These are phyloP conservation scores for Pterobdella sp. DNA, from an alignment of 2,888 invertebrate species.

Conservation along the genomic window DNA sequence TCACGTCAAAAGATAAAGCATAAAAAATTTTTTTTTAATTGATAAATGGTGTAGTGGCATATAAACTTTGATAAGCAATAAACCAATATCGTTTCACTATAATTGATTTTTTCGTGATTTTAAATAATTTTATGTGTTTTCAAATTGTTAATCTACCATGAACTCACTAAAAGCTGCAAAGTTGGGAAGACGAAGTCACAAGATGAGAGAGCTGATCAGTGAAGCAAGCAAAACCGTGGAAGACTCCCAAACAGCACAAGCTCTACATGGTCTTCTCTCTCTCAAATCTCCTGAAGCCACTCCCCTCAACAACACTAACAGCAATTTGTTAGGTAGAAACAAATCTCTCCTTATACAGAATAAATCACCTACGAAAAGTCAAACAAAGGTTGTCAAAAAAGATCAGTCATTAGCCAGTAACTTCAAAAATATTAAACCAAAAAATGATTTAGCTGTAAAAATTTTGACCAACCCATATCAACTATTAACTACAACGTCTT, in stretches of 20 bases:
- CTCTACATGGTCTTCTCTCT: conserved; percentile 49
- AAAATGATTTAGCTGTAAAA: conserved; percentile 1
- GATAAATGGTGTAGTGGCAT: too few relatives aligned
- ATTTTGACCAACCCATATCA: neutral
- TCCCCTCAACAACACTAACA: conserved; percentile 23
- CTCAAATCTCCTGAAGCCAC: conserved; percentile 42
- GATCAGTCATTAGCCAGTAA: neutral
- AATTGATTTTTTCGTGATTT: neutral
- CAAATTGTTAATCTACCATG: neutral
- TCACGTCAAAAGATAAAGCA: too few relatives aligned
- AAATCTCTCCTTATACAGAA: conserved; percentile 25
- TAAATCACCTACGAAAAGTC: neutral
- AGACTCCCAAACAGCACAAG: conserved; percentile 50
- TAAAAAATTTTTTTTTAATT: too few relatives aligned
- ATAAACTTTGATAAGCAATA: too few relatives aligned
- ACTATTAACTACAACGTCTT: neutral
- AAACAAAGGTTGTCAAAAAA: conserved; percentile 21
- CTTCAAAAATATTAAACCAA: conserved; percentile 31
- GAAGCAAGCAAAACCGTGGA: conserved; percentile 46
- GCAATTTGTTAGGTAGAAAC: conserved; percentile 34
- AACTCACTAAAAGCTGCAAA: conserved; percentile 45
- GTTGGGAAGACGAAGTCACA: conserved; percentile 48
- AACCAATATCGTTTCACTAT: too few relatives aligned
- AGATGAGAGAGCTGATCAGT: conserved; percentile 49
- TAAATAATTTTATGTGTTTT: neutral